Evolutionary conservation across 2,113 vertebrate species (phyloP).

Genomic region (Lynx canadensis): DNA sequence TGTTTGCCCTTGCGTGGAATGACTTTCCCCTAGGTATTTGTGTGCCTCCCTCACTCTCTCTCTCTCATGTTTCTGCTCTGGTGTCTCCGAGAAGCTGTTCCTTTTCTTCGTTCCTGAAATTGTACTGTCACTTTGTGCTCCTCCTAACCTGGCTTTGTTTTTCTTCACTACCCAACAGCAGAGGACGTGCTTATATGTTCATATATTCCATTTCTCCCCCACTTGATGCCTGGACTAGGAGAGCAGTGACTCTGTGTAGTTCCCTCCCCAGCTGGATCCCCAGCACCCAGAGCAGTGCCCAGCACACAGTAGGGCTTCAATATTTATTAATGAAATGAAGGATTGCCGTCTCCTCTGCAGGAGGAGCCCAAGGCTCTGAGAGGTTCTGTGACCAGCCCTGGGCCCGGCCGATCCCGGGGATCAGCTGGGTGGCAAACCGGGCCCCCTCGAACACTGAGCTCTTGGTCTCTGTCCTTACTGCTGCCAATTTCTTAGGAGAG

Average conservation of each 20-base stretch:
- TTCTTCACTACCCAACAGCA: no score
- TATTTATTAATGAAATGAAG: not conserved
- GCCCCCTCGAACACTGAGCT: not conserved
- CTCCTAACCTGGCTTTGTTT: not conserved
- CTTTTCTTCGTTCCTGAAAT: not conserved
- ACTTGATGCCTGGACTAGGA: not conserved
- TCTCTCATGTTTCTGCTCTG: no score
- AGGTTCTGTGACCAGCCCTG: not conserved
- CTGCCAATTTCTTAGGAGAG: no score
- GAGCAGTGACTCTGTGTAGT: not conserved
- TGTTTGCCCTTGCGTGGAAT: not conserved
- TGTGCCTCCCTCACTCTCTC: no score
- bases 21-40: not conserved
- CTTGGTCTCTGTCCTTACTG: not conserved
- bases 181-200: rapidly evolving
- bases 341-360: not conserved
- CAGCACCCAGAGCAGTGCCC: not conserved
- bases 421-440: not conserved
- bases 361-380: not conserved
- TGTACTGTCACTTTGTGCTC: not conserved
- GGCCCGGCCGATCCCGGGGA: not conserved
- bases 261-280: not conserved
- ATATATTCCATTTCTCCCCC: not conserved
- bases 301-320: not conserved
- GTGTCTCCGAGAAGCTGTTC: not conserved